Percentiles rank a stretch among this genome's conserved stretches.
Conservation (phyloP, 2,113 vertebrate genomes). For the Holacanthus passer region DNA sequence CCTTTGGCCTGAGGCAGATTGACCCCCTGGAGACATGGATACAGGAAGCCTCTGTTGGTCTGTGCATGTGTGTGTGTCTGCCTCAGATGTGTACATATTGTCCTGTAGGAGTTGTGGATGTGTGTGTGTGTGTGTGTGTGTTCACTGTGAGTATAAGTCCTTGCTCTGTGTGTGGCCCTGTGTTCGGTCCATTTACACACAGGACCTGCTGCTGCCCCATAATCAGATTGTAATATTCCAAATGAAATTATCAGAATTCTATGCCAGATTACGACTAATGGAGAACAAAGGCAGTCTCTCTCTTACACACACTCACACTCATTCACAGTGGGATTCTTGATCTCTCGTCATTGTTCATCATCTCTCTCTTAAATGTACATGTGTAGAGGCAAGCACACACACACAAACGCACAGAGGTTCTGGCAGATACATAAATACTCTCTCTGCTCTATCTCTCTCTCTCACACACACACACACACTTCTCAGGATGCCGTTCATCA, state of each 20-base stretch:
- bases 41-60: conserved; percentile 46
- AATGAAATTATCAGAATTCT: conserved; percentile 66
- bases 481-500: conserved; percentile 78
- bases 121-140: conserved; percentile 42
- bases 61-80: conserved; percentile 21
- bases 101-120: conserved; percentile 13
- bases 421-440: conserved; percentile 4
- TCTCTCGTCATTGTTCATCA: conserved; percentile 1
- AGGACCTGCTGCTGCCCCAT: conserved; percentile 60
- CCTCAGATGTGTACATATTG: conserved; percentile 13
- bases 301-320: not conserved
- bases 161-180: conserved; percentile 57
- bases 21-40: conserved; percentile 41
- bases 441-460: conserved; percentile 1
- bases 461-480: conserved; percentile 41
- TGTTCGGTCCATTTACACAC: conserved; percentile 56
- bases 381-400: conserved; percentile 21
- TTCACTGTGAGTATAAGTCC: conserved; percentile 22
- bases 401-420: conserved; percentile 28
- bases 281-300: conserved; percentile 33
- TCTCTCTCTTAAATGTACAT: conserved; percentile 47
- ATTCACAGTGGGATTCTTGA: conserved; percentile 15
- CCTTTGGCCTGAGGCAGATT: conserved; percentile 49
- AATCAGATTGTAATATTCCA: conserved; percentile 65
- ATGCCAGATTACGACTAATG: conserved; percentile 49